These are phyloP conservation scores for Euglossa dilemma DNA, from an alignment of 1,140 invertebrate species.

Conservation along the genomic window DNA sequence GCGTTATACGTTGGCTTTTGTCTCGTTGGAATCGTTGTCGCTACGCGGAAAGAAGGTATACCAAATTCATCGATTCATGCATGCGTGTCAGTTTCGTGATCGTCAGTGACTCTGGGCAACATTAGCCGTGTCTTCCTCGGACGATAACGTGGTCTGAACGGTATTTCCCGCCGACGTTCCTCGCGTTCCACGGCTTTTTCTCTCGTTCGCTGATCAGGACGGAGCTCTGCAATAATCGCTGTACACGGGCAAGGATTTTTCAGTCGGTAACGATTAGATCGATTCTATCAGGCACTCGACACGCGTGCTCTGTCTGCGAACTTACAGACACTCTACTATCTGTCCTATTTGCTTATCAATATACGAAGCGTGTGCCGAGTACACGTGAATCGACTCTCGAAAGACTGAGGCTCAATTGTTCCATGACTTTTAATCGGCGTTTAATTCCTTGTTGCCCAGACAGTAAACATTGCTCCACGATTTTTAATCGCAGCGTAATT, in stretches of 20 bases:
- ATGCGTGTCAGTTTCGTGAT: background rate
- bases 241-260: too few relatives aligned
- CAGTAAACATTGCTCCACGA: constrained; percentile 65
- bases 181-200: too few relatives aligned
- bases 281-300: background rate
- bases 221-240: background rate
- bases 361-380: too few relatives aligned
- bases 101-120: background rate
- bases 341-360: background rate
- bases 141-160: background rate
- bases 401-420: background rate
- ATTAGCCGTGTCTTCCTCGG: background rate
- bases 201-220: background rate
- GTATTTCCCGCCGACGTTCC: background rate
- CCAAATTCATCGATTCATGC: background rate
- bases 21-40: background rate
- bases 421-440: background rate
- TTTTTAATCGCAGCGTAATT: background rate
- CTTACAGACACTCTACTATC: background rate
- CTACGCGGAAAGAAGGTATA: constrained; percentile 34
- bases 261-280: background rate
- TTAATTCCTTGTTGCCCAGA: constrained; percentile 74
- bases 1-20: background rate
- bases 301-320: background rate
- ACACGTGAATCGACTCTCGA: too few relatives aligned